Base-by-base conservation (phyloP, 2,797 vertebrate species). In the Salmo trutta region DNA sequence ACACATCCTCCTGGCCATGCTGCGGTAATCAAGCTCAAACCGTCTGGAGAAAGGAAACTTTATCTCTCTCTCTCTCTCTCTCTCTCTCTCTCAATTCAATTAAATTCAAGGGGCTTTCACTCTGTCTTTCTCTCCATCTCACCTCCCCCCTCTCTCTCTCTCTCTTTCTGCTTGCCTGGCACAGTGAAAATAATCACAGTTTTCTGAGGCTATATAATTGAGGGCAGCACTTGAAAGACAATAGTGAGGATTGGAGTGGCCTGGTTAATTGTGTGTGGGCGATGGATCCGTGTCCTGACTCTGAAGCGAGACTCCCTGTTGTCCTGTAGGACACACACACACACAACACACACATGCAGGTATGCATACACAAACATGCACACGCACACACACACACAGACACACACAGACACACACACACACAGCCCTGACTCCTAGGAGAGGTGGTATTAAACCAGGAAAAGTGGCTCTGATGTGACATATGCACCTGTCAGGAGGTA, bases 241-340 rank as follows among this genome's bases (percentile, higher is more conserved):
- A 82, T 74, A 75, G 75, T 82, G 62, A 88, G 84, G 83, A 83
- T 79, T 86, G 82, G 84, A 86, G 83, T 83, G 83, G 74, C 80
- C 82, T 79, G 87, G 80, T 87, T 91, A 90, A 89, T 91, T 86
- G 81, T 77, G 84, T 82, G 86, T 85, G 85, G 83, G 85, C 86
- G 85, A 84, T 84, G 74, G 78, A 65, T 81, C 81, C 75, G 79
- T 84, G 78, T 84, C 78, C 74, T 72, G 83, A 83, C 81, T 87
- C 79, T 66, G 51, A 81, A 81, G 70, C 19, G 71, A 78, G 70
- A 53, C 74, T 74, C 81, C 51, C 68, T 74, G 75, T 68, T 81
- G 53, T 67, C 56, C 24, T 71, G 41, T 75, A 62, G 72, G 54
- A 77, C 52, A 64, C 41, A 24, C 31, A 62, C 79, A 79, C 80